These are phyloP conservation scores for Eristalinus aeneus DNA, from an alignment of 2,888 invertebrate genomes.

Conservation along the genomic window DNA sequence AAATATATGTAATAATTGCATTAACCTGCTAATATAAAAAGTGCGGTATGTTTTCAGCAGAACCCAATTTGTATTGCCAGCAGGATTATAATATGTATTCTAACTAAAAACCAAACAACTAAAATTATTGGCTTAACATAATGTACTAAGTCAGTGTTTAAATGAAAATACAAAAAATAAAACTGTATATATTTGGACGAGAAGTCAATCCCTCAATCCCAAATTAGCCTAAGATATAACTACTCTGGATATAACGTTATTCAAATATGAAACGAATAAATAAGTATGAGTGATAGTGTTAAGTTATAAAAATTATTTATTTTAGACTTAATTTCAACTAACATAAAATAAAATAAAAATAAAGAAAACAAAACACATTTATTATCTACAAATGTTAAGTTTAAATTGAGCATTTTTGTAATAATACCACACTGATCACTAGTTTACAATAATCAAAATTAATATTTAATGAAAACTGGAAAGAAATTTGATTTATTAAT, in stretches of 20 bases:
- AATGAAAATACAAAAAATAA: neutral
- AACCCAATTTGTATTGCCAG: neutral
- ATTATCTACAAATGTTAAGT: conserved; percentile 67
- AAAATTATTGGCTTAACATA: neutral
- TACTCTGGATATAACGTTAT: neutral
- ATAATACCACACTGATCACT: conserved; percentile 40
- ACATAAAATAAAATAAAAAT: neutral
- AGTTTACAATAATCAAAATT: conserved; percentile 27
- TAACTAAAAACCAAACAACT: neutral
- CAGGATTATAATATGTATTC: neutral
- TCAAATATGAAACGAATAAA: conserved; percentile 56
- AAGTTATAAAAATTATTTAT: conserved; percentile 56
- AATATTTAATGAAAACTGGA: neutral
- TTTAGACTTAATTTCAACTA: conserved; percentile 51
- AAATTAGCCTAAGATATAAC: neutral
- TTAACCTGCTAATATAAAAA: neutral
- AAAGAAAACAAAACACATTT: conserved; percentile 17
- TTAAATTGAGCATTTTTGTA: conserved; percentile 33
- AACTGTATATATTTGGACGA: neutral
- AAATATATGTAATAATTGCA: neutral
- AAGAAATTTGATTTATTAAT: neutral
- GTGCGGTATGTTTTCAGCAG: neutral
- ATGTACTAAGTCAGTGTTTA: neutral
- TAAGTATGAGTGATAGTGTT: conserved; percentile 53
- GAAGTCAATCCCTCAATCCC: neutral